Conservation (phyloP, 2,888 invertebrate species). For the Micoletzkya japonica region DNA sequence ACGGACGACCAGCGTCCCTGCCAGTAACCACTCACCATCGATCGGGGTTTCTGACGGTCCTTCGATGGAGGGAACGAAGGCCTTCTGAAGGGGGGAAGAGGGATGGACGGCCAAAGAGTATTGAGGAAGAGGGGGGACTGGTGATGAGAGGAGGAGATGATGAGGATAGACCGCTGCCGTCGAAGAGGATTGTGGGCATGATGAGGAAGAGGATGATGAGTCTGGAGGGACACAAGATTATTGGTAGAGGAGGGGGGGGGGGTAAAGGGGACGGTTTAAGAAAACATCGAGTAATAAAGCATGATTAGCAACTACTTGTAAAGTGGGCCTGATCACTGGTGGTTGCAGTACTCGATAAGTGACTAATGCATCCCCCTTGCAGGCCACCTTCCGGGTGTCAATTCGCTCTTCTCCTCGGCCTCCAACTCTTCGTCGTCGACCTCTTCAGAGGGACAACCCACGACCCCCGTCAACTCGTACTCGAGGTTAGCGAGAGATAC, state of each 20-base stretch:
- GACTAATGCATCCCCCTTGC: neutral
- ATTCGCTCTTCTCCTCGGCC: conserved; percentile 13
- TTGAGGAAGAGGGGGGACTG: neutral
- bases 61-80: too few species aligned
- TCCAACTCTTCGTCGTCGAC: conserved; percentile 19
- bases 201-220: conserved; percentile 28
- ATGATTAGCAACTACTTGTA: neutral
- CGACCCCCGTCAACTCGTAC: conserved; percentile 2
- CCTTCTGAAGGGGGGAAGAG: too few species aligned
- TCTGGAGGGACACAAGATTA: conserved; percentile 17
- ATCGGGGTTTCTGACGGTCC: too few species aligned
- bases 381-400: conserved; percentile 26
- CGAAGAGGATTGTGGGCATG: conserved; percentile 14
- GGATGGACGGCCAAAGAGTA: too few species aligned
- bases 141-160: too few species aligned
- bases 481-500: conserved; percentile 7
- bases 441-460: neutral
- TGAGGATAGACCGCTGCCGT: conserved; percentile 18
- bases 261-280: neutral
- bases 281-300: neutral
- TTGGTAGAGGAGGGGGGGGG: neutral
- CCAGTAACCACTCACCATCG: too few species aligned
- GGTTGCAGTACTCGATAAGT: neutral
- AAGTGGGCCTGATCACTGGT: neutral
- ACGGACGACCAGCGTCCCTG: too few species aligned